phyloP scores from a whole-genome alignment of 2,888 invertebrate genomes.

The Andrena bucephala region DNA sequence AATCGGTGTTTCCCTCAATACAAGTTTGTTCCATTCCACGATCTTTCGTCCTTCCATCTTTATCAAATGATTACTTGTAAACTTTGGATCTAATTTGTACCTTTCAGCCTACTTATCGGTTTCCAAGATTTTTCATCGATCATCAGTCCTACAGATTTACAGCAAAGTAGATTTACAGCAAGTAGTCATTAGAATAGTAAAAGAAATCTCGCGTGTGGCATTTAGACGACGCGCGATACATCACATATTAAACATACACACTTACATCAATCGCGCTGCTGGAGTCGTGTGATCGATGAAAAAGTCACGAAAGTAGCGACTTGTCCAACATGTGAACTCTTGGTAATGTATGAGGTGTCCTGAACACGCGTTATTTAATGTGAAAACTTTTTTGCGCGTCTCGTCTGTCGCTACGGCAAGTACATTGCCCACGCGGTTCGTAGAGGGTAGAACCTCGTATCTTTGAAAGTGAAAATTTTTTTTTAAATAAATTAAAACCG shows the following conservation, averaged over 20 bases:
- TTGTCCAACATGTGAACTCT: slow-evolving; percentile 11
- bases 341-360: background rate
- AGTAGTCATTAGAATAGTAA: background rate
- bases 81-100: background rate
- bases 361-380: slow-evolving; percentile 9
- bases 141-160: no score
- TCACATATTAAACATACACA: slow-evolving; percentile 1
- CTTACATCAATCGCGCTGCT: background rate
- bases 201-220: background rate
- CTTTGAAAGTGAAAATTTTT: background rate
- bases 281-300: background rate
- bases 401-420: background rate
- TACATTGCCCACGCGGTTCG: slow-evolving; percentile 24
- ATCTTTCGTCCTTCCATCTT: background rate
- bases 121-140: no score
- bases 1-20: no score
- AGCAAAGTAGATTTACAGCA: no score
- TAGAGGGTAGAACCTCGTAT: slow-evolving; percentile 29
- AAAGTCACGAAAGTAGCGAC: slow-evolving; percentile 14
- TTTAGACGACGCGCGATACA: background rate
- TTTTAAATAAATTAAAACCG: no score
- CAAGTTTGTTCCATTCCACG: background rate
- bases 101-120: no score
- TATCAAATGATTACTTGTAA: background rate
- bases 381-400: slow-evolving; percentile 41